Evolutionary conservation across 2,888 invertebrate genomes (phyloP).

Genomic region (Lacanobia oleracea): DNA sequence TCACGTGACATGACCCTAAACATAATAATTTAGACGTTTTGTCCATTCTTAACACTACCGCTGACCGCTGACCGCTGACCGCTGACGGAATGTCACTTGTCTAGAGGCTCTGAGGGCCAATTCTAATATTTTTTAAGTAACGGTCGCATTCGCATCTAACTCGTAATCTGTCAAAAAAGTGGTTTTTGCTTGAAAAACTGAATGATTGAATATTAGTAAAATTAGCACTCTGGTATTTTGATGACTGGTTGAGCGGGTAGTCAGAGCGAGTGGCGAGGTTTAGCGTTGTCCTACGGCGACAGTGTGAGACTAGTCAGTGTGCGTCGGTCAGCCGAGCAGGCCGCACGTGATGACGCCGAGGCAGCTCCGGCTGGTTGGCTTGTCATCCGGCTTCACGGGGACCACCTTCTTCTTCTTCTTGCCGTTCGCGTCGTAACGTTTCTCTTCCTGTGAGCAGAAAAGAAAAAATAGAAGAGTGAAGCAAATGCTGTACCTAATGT

Average conservation of each 20-base stretch:
- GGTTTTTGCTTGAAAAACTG: too few species aligned
- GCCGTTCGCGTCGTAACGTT: slow-evolving; percentile 83
- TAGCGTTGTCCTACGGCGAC: background rate
- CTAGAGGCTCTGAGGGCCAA: background rate
- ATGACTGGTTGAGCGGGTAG: background rate
- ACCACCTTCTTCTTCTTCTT: slow-evolving; percentile 86
- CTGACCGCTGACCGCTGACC: too few species aligned
- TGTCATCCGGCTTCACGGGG: slow-evolving; percentile 68
- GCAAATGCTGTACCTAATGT: background rate
- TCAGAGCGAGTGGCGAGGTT: background rate
- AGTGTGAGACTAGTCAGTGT: slow-evolving; percentile 15
- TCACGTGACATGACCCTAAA: too few species aligned
- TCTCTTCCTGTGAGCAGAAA: slow-evolving; percentile 81
- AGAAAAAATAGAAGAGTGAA: background rate
- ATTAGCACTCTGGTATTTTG: background rate
- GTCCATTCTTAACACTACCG: too few species aligned
- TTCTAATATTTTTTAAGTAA: too few species aligned
- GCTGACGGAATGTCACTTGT: too few species aligned
- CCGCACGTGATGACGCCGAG: slow-evolving; percentile 82
- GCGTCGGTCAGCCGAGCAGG: slow-evolving; percentile 72
- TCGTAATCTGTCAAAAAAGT: too few species aligned
- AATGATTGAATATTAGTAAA: too few species aligned
- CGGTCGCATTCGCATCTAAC: too few species aligned
- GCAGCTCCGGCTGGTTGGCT: slow-evolving; percentile 72
- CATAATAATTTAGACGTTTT: too few species aligned